Evolutionary conservation across 2,113 vertebrate genomes (phyloP).

Genomic region (Bettongia penicillata): DNA sequence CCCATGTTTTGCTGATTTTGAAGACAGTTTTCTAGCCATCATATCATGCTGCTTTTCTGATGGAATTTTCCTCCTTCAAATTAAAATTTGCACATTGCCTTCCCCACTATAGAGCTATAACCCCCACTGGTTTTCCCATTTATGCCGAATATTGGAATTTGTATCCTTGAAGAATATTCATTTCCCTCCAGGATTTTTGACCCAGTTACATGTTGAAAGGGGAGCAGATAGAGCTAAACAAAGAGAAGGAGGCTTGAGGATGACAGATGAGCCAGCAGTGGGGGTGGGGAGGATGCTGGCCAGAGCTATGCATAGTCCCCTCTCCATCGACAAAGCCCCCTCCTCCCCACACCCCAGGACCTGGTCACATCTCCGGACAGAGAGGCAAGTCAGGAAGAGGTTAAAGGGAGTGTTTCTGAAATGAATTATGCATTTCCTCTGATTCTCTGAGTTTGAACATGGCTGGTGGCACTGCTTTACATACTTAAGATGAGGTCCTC

Average conservation of each 20-base stretch:
- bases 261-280: neutral
- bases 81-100: neutral
- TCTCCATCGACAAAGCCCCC: neutral
- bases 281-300: neutral
- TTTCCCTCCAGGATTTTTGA: neutral
- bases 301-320: too few relatives aligned
- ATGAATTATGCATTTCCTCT: neutral
- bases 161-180: neutral
- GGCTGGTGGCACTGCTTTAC: neutral
- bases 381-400: neutral
- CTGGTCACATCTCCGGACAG: neutral
- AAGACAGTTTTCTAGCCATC: neutral
- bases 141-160: neutral
- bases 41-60: neutral
- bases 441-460: neutral
- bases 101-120: neutral
- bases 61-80: neutral
- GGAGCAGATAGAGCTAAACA: neutral
- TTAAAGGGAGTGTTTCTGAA: neutral
- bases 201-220: neutral
- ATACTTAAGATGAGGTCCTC: neutral
- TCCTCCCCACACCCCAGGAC: neutral
- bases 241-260: neutral
- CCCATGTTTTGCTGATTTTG: neutral
- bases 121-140: neutral